Conservation (phyloP, 1,140 invertebrate species). For the Ceratina australensis region DNA sequence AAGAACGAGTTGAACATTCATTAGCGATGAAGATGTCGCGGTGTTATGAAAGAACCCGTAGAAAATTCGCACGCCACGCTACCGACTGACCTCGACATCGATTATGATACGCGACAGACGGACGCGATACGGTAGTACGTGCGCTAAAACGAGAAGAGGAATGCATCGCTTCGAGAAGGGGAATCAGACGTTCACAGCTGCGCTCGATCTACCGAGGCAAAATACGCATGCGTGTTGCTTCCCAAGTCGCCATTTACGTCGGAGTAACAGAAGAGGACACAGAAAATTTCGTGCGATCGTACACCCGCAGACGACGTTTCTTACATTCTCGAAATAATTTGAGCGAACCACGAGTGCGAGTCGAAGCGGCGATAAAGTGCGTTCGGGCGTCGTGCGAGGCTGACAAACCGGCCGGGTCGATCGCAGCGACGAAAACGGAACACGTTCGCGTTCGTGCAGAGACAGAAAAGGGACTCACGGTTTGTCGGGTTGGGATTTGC, state of each 20-base stretch:
- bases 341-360: not conserved
- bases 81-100: constrained; percentile 53
- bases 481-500: constrained; percentile 91
- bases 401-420: not conserved
- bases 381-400: not conserved
- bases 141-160: constrained; percentile 29
- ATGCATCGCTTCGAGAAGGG: not conserved
- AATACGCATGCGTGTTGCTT: constrained; percentile 48
- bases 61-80: constrained; percentile 1
- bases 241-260: constrained; percentile 7
- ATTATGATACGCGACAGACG: constrained; percentile 35
- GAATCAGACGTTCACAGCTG: constrained; percentile 1
- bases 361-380: not conserved
- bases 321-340: too few relatives aligned
- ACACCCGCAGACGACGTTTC: not conserved
- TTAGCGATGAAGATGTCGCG: not conserved
- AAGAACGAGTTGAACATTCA: not conserved
- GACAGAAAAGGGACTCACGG: constrained; percentile 84
- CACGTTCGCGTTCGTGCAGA: constrained; percentile 6
- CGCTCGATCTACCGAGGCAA: constrained; percentile 3
- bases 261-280: not conserved
- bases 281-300: constrained; percentile 37
- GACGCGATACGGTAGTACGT: not conserved
- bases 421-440: not conserved
- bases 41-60: constrained; percentile 42